phyloP scores from a whole-genome alignment of 2,888 invertebrate genomes.

The Mythimna ferrago region DNA sequence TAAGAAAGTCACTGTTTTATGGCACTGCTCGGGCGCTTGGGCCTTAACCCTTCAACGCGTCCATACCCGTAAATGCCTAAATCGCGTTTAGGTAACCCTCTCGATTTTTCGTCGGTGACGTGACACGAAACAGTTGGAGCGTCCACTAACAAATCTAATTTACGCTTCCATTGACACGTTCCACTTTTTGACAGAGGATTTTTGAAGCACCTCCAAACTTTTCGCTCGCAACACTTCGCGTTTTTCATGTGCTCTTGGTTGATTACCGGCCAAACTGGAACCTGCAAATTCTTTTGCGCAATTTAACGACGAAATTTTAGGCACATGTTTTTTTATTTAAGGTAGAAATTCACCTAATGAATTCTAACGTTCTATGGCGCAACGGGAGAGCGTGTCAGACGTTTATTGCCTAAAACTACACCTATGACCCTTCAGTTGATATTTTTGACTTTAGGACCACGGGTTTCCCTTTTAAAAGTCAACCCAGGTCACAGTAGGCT shows the following conservation, averaged over 20 bases:
- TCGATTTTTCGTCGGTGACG: conserved; percentile 62
- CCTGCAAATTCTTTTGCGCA: conserved; percentile 23
- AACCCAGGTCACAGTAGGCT: too few species aligned
- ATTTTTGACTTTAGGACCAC: too few species aligned
- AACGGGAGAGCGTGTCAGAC: too few species aligned
- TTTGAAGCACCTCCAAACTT: conserved; percentile 75
- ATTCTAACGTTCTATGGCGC: too few species aligned
- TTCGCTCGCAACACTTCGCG: conserved; percentile 53
- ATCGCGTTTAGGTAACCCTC: conserved; percentile 57
- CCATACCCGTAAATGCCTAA: conserved; percentile 28
- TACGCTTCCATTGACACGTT: conserved; percentile 80
- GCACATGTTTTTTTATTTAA: too few species aligned
- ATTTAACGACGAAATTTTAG: conserved; percentile 6
- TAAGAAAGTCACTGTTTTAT: too few species aligned
- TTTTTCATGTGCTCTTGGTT: conserved; percentile 51
- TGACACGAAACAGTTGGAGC: conserved; percentile 63
- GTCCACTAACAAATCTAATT: conserved; percentile 88
- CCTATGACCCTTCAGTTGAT: too few species aligned
- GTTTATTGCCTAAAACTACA: too few species aligned
- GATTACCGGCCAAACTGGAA: conserved; percentile 21
- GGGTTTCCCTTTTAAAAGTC: too few species aligned
- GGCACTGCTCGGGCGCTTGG: too few species aligned
- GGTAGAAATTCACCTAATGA: too few species aligned
- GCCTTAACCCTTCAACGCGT: conserved; percentile 6
- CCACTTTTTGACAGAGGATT: conserved; percentile 83